These are phyloP conservation scores for Casuarius casuarius DNA, from an alignment of 2,113 vertebrate species.

Conservation along the genomic window DNA sequence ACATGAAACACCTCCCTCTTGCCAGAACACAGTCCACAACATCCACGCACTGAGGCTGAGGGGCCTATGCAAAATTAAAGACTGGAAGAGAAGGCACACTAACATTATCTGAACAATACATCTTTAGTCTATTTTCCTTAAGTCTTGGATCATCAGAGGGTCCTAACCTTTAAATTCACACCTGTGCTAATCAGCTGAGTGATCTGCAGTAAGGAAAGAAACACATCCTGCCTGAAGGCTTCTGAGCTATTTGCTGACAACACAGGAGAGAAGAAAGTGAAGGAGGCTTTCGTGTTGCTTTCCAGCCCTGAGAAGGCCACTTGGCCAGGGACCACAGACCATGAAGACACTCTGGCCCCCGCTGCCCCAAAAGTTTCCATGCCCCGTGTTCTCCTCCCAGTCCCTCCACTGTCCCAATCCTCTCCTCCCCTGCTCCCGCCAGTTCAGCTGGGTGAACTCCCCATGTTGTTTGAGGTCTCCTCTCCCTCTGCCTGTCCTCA, in stretches of 20 bases:
- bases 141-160: not conserved
- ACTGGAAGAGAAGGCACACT: rapidly evolving
- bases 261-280: not conserved
- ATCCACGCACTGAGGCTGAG: not conserved
- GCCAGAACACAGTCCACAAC: not conserved
- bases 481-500: not conserved
- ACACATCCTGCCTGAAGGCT: not conserved
- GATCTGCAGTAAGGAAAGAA: not conserved
- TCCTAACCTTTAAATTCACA: not conserved
- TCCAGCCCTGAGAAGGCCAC: not conserved
- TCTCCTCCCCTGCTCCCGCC: not conserved
- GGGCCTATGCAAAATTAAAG: not conserved
- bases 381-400: not conserved
- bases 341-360: not conserved
- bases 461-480: not conserved
- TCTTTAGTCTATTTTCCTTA: not conserved
- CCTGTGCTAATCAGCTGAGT: not conserved
- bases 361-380: not conserved
- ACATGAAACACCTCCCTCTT: not conserved
- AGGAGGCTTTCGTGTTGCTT: not conserved
- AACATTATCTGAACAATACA: not conserved
- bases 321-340: not conserved
- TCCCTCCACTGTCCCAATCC: not conserved
- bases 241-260: not conserved
- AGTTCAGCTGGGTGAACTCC: not conserved